These are phyloP conservation scores for Loriculus beryllinus DNA, from an alignment of 2,797 vertebrate species.

Conservation along the genomic window DNA sequence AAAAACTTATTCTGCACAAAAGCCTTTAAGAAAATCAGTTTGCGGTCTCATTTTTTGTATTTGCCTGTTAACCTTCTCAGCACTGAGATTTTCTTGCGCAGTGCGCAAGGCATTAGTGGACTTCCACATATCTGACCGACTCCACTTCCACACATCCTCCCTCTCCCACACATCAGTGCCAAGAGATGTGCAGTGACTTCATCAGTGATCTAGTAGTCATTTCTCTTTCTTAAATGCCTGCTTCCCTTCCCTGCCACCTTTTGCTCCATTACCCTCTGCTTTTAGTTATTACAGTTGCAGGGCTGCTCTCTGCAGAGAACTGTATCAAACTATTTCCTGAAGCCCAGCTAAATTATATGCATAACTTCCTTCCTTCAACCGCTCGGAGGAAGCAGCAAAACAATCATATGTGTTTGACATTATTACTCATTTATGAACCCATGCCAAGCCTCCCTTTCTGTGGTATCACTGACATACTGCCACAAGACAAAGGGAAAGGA, in stretches of 20 bases:
- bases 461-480: slow-evolving; percentile 3
- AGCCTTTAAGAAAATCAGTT: not conserved
- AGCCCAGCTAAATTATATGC: slow-evolving; percentile 67
- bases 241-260: slow-evolving; percentile 10
- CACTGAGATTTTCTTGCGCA: not conserved
- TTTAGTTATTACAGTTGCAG: slow-evolving; percentile 2
- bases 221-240: not conserved
- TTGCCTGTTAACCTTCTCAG: not conserved
- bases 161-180: slow-evolving; percentile 39
- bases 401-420: slow-evolving; percentile 64
- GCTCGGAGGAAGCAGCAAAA: slow-evolving; percentile 63
- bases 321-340: slow-evolving; percentile 64
- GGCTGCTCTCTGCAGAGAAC: slow-evolving; percentile 12
- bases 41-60: not conserved
- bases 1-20: not conserved
- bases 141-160: slow-evolving; percentile 5
- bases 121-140: not conserved
- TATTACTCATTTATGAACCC: slow-evolving; percentile 57
- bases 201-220: not conserved
- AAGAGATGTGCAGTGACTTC: not conserved
- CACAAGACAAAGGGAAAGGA: not conserved
- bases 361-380: slow-evolving; percentile 66
- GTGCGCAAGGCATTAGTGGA: not conserved
- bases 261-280: not conserved
- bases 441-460: slow-evolving; percentile 29